Percentiles rank a stretch among this genome's conserved stretches.
Conservation (phyloP, 2,888 invertebrate species). For the Lasiommata megera region DNA sequence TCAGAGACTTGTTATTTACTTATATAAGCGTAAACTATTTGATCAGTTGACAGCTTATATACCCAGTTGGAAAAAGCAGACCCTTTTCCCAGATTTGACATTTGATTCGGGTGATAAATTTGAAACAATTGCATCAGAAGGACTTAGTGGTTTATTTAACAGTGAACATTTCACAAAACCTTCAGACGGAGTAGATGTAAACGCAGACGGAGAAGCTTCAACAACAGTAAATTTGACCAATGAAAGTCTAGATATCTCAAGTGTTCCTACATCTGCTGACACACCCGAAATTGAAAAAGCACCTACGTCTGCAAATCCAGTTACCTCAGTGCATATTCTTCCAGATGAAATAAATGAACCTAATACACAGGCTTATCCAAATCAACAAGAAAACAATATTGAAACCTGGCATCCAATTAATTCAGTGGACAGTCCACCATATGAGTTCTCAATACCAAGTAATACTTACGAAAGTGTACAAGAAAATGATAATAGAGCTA, state of each 20-base stretch:
- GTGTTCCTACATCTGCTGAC: neutral
- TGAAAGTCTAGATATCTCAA: neutral
- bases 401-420: too few relatives aligned
- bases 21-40: constrained; percentile 44
- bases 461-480: too few relatives aligned
- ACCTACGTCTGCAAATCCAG: neutral
- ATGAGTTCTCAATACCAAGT: too few relatives aligned
- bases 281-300: neutral
- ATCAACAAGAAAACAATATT: too few relatives aligned
- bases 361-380: neutral
- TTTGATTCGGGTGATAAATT: constrained; percentile 42
- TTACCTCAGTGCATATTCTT: neutral
- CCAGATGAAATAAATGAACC: neutral
- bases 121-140: constrained; percentile 17
- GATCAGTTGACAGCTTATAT: constrained; percentile 43
- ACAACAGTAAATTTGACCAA: too few relatives aligned
- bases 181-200: neutral
- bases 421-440: too few relatives aligned
- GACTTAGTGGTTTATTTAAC: neutral
- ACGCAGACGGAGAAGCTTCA: neutral
- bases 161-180: too few relatives aligned
- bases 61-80: constrained; percentile 51
- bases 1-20: constrained; percentile 51
- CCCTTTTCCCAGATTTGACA: constrained; percentile 49
- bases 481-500: too few relatives aligned